Evolutionary conservation across 2,113 vertebrate genomes (phyloP).

Genomic region (Actenoides hombroni): DNA sequence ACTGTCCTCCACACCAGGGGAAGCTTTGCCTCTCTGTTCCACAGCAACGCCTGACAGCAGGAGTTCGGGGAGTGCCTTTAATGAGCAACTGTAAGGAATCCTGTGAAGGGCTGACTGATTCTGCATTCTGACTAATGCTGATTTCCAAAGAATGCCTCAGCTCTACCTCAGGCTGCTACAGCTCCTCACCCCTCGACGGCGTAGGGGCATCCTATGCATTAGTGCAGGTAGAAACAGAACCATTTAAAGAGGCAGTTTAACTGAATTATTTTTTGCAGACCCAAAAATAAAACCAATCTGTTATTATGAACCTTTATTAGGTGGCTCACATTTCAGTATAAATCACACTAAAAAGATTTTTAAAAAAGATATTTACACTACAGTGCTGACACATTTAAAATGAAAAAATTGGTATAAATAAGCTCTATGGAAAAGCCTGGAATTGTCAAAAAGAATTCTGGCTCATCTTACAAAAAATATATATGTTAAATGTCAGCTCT

Average conservation of each 20-base stretch:
- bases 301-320: constrained; percentile 94
- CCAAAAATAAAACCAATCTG: constrained; percentile 78
- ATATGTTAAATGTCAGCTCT: constrained; percentile 88
- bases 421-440: constrained; percentile 91
- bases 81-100: background rate
- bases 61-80: background rate
- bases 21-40: background rate
- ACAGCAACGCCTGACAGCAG: background rate
- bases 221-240: constrained; percentile 62
- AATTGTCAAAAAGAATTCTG: constrained; percentile 89
- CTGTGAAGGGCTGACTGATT: background rate
- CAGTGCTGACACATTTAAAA: constrained; percentile 94
- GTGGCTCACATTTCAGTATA: constrained; percentile 94
- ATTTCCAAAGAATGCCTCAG: constrained; percentile 3
- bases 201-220: constrained; percentile 15
- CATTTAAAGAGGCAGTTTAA: constrained; percentile 69
- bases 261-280: constrained; percentile 71
- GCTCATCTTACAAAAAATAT: constrained; percentile 95
- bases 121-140: background rate
- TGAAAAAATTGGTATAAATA: constrained; percentile 92
- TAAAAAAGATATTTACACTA: constrained; percentile 95
- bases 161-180: constrained; percentile 18
- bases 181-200: background rate
- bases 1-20: background rate
- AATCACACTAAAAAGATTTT: constrained; percentile 95